phyloP scores from a whole-genome alignment of 1,140 invertebrate genomes.

The Lanistes nyassanus region DNA sequence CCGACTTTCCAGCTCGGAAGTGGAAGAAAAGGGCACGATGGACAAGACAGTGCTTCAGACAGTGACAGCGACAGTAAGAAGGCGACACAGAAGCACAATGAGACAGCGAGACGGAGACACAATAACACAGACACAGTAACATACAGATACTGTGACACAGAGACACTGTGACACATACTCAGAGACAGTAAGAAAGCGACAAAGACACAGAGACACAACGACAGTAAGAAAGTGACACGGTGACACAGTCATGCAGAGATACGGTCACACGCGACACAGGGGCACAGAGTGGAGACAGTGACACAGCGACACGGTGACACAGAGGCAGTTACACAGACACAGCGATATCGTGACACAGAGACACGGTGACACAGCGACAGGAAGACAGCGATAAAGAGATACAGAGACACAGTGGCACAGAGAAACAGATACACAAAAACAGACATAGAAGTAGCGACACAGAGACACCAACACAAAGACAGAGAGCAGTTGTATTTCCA shows the following conservation, averaged over 20 bases:
- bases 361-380: neutral
- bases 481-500: neutral
- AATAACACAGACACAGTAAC: neutral
- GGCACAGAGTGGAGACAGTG: neutral
- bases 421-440: constrained; percentile 4
- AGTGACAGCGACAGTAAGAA: too few species aligned
- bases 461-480: neutral
- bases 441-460: neutral
- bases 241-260: too few species aligned
- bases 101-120: too few species aligned
- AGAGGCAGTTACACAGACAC: too few species aligned
- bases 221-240: neutral
- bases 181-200: neutral
- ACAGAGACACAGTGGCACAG: neutral
- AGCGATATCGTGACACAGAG: too few species aligned
- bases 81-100: too few species aligned
- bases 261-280: neutral
- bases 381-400: constrained; percentile 5
- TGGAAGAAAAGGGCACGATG: too few species aligned
- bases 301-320: too few species aligned
- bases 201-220: neutral
- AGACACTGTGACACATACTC: neutral
- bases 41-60: too few species aligned
- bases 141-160: neutral
- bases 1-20: too few species aligned